Percentiles rank a stretch among this genome's conserved stretches.
Evolutionary conservation across 2,888 invertebrate species (phyloP).

Genomic region (Drosophila rubida): DNA sequence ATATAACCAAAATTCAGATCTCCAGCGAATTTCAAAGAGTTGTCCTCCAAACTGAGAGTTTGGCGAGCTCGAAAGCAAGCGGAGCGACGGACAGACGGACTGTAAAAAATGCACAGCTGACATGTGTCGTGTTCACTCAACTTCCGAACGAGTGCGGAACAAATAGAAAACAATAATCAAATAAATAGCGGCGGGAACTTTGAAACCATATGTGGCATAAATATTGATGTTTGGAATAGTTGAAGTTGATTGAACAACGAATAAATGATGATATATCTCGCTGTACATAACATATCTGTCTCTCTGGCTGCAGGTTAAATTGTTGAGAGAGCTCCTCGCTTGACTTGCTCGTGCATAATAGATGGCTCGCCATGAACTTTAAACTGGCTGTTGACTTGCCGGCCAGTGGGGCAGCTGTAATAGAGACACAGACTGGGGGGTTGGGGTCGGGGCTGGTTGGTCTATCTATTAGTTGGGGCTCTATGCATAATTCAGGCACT

Average conservation of each 20-base stretch:
- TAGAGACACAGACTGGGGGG: background rate
- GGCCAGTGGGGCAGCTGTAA: background rate
- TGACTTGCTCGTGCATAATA: conserved; percentile 16
- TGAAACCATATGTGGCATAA: background rate
- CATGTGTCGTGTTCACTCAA: background rate
- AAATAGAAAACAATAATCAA: background rate
- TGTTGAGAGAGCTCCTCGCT: conserved; percentile 6
- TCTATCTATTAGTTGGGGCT: conserved; percentile 46
- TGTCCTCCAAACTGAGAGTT: too few species aligned
- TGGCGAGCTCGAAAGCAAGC: too few species aligned
- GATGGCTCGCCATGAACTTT: conserved; percentile 21
- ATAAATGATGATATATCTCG: conserved; percentile 14
- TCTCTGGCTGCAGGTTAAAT: background rate
- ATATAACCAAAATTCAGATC: too few species aligned
- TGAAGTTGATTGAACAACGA: conserved; percentile 1
- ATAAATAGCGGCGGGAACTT: conserved; percentile 1
- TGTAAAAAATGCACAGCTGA: background rate
- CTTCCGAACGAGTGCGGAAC: background rate
- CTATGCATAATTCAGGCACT: conserved; percentile 51
- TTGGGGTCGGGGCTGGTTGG: conserved; percentile 5
- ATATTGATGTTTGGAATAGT: conserved; percentile 12
- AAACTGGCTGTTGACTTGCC: conserved; percentile 10
- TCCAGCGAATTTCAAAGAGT: too few species aligned
- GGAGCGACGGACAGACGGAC: too few species aligned
- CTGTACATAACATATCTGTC: too few species aligned